phyloP scores from a whole-genome alignment of 35 echinoderm and acorn worm genomes.

The Hemicentrotus pulcherrimus region DNA sequence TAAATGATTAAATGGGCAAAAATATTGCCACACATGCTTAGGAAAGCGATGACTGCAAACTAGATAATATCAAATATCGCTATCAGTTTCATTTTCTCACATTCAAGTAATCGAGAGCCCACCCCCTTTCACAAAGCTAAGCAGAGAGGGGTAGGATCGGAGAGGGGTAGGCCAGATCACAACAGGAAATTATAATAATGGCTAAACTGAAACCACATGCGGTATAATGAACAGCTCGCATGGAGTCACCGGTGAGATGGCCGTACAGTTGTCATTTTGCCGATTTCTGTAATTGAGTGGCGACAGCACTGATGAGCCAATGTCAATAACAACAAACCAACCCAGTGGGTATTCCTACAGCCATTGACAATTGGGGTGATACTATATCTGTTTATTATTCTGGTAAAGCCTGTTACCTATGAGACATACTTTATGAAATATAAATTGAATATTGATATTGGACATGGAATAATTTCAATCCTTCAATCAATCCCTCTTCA shows the following conservation, averaged over 20 bases:
- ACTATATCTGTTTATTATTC: too few species aligned
- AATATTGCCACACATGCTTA: not conserved
- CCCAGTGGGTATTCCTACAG: not conserved
- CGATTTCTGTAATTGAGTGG: not conserved
- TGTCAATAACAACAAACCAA: not conserved
- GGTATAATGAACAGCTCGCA: not conserved
- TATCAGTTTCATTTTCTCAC: not conserved
- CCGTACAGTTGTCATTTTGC: not conserved
- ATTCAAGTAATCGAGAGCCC: not conserved
- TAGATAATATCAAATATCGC: not conserved
- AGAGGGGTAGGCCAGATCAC: not conserved
- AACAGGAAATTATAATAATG: conserved; percentile 39
- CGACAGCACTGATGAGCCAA: not conserved
- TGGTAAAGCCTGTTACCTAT: too few species aligned
- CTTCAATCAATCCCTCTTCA: not conserved
- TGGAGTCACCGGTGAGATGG: not conserved
- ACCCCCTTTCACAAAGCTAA: not conserved
- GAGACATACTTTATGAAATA: not conserved
- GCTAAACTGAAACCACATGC: not conserved
- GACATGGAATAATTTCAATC: not conserved
- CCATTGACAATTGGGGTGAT: not conserved
- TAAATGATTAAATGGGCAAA: not conserved
- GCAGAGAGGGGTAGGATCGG: not conserved
- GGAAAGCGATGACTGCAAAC: not conserved
- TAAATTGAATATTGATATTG: not conserved